phyloP scores from a whole-genome alignment of 2,888 invertebrate species.

The Pseudococcus jackbeardsleyi region DNA sequence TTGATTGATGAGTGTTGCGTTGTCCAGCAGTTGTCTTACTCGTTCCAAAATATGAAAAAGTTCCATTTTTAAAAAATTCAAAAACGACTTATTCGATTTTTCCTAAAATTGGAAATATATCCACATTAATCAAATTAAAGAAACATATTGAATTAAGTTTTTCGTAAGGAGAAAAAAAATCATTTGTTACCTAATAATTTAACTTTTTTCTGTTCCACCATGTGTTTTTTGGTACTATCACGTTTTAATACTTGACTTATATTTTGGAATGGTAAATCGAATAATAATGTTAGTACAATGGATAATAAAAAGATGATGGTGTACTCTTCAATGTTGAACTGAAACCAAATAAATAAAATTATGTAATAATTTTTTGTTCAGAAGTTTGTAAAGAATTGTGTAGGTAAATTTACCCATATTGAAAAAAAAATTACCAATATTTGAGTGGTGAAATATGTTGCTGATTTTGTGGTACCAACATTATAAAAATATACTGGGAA shows the following conservation, averaged over 20 bases:
- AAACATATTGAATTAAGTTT: neutral
- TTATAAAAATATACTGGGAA: constrained; percentile 78
- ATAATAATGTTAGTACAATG: constrained; percentile 74
- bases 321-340: constrained; percentile 77
- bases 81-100: neutral
- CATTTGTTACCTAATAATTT: neutral
- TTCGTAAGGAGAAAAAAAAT: neutral
- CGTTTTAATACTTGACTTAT: constrained; percentile 69
- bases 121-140: neutral
- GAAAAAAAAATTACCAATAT: constrained; percentile 70
- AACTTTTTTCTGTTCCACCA: neutral
- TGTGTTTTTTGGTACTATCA: neutral
- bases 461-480: constrained; percentile 74
- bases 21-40: neutral
- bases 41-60: neutral
- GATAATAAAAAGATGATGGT: constrained; percentile 74
- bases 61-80: neutral
- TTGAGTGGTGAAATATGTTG: constrained; percentile 72
- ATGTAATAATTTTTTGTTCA: no score
- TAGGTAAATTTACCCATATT: neutral
- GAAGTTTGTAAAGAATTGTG: neutral
- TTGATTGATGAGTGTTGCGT: neutral
- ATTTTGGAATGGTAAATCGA: constrained; percentile 80
- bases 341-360: constrained; percentile 62
- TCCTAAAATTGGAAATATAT: neutral